phyloP scores from a whole-genome alignment of 2,113 vertebrate genomes.

The Siniperca chuatsi region DNA sequence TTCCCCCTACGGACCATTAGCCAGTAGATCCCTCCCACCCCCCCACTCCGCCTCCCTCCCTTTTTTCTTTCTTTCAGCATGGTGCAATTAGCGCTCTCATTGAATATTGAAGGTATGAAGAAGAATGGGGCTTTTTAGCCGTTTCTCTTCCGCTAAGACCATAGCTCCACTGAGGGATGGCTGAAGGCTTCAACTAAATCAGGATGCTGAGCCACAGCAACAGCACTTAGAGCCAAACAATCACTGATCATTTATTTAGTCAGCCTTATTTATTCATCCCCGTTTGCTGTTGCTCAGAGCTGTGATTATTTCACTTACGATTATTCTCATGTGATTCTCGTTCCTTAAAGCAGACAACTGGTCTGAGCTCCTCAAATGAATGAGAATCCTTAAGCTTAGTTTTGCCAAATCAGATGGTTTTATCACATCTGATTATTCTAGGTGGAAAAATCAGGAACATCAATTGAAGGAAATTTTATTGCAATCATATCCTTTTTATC shows the following conservation, averaged over 20 bases:
- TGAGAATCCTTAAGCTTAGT: conserved; percentile 42
- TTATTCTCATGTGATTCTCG: conserved; percentile 73
- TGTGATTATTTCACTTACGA: conserved; percentile 78
- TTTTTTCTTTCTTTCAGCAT: conserved; percentile 75
- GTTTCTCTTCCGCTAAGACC: conserved; percentile 84
- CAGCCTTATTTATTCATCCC: conserved; percentile 82
- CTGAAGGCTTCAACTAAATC: conserved; percentile 82
- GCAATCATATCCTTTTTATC: conserved; percentile 25
- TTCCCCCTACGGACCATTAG: conserved; percentile 81
- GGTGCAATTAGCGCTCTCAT: conserved; percentile 84
- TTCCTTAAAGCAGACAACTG: conserved; percentile 56
- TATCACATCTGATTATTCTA: conserved; percentile 26
- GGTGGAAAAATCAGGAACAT: conserved; percentile 7
- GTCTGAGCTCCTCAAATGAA: conserved; percentile 55
- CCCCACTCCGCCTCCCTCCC: conserved; percentile 42
- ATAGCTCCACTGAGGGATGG: conserved; percentile 78
- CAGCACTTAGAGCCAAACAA: conserved; percentile 83
- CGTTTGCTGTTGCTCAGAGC: conserved; percentile 73
- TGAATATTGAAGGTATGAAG: conserved; percentile 87
- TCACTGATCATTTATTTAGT: conserved; percentile 85
- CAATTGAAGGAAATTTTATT: conserved; percentile 18
- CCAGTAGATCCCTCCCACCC: conserved; percentile 73
- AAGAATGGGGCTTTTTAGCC: conserved; percentile 86
- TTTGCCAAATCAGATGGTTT: conserved; percentile 51
- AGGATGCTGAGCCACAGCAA: conserved; percentile 81